Percentiles rank a stretch among this genome's conserved stretches.
phyloP scores from a whole-genome alignment of 1,140 invertebrate species.

The Idris sp. region DNA sequence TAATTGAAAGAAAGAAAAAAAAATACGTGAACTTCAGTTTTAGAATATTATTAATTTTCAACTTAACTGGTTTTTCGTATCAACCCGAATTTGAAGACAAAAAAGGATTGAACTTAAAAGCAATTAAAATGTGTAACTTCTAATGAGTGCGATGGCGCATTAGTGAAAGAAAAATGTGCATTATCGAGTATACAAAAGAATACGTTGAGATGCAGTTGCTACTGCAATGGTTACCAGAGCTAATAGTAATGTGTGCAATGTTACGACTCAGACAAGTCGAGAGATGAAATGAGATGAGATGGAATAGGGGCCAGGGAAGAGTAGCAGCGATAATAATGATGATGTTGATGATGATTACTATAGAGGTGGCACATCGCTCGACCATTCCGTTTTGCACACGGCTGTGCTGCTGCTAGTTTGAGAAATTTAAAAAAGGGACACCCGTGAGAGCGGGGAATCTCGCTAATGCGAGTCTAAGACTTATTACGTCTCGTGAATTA shows the following conservation, averaged over 20 bases:
- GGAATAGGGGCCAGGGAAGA: constrained; percentile 60
- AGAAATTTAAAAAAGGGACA: constrained; percentile 65
- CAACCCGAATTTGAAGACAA: too few species aligned
- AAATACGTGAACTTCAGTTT: too few species aligned
- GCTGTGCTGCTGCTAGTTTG: constrained; percentile 48
- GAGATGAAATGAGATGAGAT: constrained; percentile 64
- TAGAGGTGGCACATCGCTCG: constrained; percentile 65
- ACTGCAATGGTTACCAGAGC: constrained; percentile 67
- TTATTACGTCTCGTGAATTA: constrained; percentile 63
- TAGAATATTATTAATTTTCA: too few species aligned
- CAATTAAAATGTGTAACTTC: constrained; percentile 15
- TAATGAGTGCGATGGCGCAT: constrained; percentile 8
- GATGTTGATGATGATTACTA: constrained; percentile 75
- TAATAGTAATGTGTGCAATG: constrained; percentile 66
- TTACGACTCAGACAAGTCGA: constrained; percentile 61
- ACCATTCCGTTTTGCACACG: constrained; percentile 63
- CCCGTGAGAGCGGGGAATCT: constrained; percentile 55
- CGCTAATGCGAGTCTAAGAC: constrained; percentile 66
- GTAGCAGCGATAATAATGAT: constrained; percentile 74
- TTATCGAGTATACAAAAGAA: constrained; percentile 51
- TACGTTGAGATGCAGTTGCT: constrained; percentile 64
- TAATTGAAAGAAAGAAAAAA: too few species aligned
- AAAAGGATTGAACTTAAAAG: constrained; percentile 1
- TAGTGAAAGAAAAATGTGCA: constrained; percentile 30
- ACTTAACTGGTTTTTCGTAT: too few species aligned